Evolutionary conservation across 2,797 vertebrate genomes (phyloP).

Genomic region (Sebastes oblongus): DNA sequence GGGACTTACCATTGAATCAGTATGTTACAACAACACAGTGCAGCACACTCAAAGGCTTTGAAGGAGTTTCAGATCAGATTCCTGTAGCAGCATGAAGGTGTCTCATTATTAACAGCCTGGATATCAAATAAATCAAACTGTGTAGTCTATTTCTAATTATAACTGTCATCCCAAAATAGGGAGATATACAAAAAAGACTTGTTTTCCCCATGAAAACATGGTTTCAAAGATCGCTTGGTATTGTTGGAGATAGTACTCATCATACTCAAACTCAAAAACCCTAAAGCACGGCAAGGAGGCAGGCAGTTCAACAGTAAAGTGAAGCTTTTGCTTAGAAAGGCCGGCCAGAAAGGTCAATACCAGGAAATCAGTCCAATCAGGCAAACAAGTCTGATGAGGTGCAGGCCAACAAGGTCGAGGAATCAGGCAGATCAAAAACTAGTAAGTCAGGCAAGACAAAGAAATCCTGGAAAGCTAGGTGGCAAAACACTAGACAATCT

Average conservation of each 20-base stretch:
- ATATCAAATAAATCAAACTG: constrained; percentile 12
- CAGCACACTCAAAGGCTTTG: constrained; percentile 14
- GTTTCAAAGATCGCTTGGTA: background rate
- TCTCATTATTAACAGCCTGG: background rate
- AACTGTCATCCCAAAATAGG: background rate
- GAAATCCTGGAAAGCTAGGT: too few species aligned
- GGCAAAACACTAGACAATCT: too few species aligned
- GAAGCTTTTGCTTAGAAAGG: too few species aligned
- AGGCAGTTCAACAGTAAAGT: too few species aligned
- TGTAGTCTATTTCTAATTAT: background rate
- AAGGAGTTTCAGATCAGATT: background rate
- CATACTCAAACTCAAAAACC: background rate
- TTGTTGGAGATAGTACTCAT: background rate
- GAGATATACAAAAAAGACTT: background rate
- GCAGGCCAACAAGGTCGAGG: too few species aligned
- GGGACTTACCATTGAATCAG: background rate
- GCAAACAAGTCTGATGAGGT: too few species aligned
- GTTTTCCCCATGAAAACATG: background rate
- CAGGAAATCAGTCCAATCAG: too few species aligned
- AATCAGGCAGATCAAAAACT: too few species aligned
- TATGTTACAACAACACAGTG: background rate
- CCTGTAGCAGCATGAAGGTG: background rate
- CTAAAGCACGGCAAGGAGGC: too few species aligned
- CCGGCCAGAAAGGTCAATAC: too few species aligned
- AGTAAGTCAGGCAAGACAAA: too few species aligned